Evolutionary conservation across 2,797 vertebrate species (phyloP).

Genomic region (Picus viridis): DNA sequence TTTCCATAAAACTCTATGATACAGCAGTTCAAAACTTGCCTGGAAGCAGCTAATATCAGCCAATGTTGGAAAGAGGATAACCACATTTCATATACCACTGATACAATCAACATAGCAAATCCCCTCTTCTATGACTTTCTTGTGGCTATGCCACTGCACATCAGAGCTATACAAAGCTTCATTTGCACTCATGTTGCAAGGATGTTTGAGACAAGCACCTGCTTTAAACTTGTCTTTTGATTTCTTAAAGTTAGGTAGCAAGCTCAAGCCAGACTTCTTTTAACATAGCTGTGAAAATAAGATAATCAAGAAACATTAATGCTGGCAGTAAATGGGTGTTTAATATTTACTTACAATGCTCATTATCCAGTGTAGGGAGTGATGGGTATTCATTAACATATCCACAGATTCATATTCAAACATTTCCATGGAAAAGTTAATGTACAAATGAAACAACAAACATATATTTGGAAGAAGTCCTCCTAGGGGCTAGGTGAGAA

Average conservation of each 20-base stretch:
- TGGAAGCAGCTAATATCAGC: not conserved
- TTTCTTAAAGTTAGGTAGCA: not conserved
- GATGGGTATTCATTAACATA: slow-evolving; percentile 36
- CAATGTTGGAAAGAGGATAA: not conserved
- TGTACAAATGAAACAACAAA: not conserved
- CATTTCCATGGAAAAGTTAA: not conserved
- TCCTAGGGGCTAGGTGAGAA: not conserved
- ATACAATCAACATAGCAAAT: not conserved
- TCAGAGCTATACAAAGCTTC: not conserved
- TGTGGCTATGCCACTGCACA: not conserved
- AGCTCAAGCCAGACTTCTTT: not conserved
- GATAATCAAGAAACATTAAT: not conserved
- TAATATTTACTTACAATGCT: slow-evolving; percentile 22
- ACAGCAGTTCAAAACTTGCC: not conserved
- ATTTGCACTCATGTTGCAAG: not conserved
- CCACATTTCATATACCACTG: not conserved
- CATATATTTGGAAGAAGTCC: not conserved
- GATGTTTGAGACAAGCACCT: not conserved
- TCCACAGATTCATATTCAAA: not conserved
- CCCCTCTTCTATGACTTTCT: not conserved
- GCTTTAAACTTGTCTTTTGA: not conserved
- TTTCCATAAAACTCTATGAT: not conserved
- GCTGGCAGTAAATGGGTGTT: not conserved
- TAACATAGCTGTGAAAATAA: not conserved
- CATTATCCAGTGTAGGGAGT: slow-evolving; percentile 10